Base-by-base conservation (phyloP, 2,888 invertebrate species). In the Pyrochroa serraticornis region DNA sequence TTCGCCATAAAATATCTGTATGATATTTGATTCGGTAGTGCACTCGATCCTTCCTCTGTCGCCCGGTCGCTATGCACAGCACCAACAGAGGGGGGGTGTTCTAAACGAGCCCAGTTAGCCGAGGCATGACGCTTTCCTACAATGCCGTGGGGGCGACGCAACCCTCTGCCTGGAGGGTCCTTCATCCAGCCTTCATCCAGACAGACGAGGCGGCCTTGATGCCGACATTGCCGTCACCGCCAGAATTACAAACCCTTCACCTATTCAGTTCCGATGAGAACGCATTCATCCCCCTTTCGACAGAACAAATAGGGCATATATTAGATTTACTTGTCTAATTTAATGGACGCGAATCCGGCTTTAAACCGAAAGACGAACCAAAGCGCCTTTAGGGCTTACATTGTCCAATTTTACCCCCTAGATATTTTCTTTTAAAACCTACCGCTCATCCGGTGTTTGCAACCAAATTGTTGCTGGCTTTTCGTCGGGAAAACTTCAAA, bases 161-260 rank as follows among this genome's bases (percentile, higher is more conserved):
- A 22, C n/a, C 31, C 12, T 39, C 31, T 32, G 44, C 42, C 49
- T 50, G 55, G 55, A 60, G 60, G 60, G 60, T 55, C 42, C 60
- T 60, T 36, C 39, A 22, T 22, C 37, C 44, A 44, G 38, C 49
- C 56, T 49, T 56, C 45, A 50, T n/a, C 31, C 56, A 51, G 57
- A 51, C 58, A 49, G 48, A 58, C 44, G 35, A n/a, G 22, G 47
- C 56, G 58, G 54, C 58, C 58, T 58, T 58, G 58, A 58, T 58
- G 58, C 49, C 30, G 54, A 54, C 54, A 54, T 48, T 49, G 49
- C 58, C 52, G 43, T 58, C 58, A 58, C 50, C 50, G 38, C 31
- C 58, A 53, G 44, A 36, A 49, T 53, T 43, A 48, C 47, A 36
- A 53, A 53, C 58, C 54, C 58, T 57, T 51, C 51, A 57, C 47